Conservation (phyloP, 2,113 vertebrate genomes). For the Sturnus vulgaris region DNA sequence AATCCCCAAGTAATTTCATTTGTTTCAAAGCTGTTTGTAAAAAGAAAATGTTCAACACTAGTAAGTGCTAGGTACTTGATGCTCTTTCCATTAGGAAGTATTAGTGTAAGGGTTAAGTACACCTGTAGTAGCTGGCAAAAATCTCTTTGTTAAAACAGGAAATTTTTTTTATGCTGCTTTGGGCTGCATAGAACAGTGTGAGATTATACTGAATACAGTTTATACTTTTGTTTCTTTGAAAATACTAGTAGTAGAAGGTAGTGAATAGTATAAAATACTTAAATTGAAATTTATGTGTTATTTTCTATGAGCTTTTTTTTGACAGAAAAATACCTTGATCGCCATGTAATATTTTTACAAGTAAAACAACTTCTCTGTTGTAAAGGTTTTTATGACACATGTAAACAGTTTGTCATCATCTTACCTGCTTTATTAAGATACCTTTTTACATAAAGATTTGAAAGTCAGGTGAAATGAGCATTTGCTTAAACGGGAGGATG, state of each 20-base stretch:
- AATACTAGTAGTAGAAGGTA: background rate
- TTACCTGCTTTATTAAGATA: background rate
- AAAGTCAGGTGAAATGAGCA: background rate
- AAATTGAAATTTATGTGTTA: background rate
- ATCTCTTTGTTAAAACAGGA: background rate
- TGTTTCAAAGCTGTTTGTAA: constrained; percentile 64
- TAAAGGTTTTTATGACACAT: background rate
- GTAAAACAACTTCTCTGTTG: background rate
- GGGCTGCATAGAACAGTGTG: background rate
- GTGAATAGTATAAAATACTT: background rate
- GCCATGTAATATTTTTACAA: background rate
- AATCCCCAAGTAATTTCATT: constrained; percentile 72
- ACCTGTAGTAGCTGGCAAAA: background rate
- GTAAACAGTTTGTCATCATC: background rate
- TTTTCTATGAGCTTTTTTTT: background rate
- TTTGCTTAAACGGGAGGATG: background rate
- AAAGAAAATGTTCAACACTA: background rate
- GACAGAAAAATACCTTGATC: background rate
- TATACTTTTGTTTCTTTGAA: background rate
- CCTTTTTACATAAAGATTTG: background rate
- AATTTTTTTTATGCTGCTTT: background rate
- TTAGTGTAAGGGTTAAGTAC: background rate
- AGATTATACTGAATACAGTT: background rate
- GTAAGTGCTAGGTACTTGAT: constrained; percentile 32
- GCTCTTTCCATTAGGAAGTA: background rate